Evolutionary conservation across 2,888 invertebrate species (phyloP), one percentile per base, ranked within the genome.

Genomic region (Tromatobia lineatoria): DNA sequence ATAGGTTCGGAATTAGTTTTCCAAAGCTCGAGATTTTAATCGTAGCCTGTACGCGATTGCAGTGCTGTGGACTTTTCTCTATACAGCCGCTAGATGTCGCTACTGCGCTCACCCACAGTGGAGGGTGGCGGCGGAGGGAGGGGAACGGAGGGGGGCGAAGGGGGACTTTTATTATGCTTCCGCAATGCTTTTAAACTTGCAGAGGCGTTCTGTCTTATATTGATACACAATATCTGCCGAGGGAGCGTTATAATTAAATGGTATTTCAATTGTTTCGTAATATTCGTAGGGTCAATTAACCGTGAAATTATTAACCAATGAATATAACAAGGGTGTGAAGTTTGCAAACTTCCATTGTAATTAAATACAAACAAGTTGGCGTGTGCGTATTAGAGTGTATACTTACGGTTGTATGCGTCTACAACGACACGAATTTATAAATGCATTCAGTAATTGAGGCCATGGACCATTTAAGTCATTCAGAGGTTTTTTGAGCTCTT

Each of bases 361-460:
- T 75, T 66, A 52, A 75, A 50, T 61, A 25, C 47, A 47, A 57
- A 66, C 13, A 42, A 59, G 54, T 70, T 34, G 13, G 23, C 18
- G 18, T 57, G 25, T 50, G 29, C 13, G 29, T 47, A 54, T 64
- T 45, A 45, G 2, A 38, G 77, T 38, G 18, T 45, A 25, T 59
- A 45, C 64, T 61, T 38, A 59, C 45, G 66, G 38, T 25, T 23
- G 34, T 23, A 45, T 54, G 25, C 11, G 38, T 38, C n/a, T 66
- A 42, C 69, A 45, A 34, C 69, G 64, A 81, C 50, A 50, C 74
- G 74, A 78, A 81, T 81, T 75, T 78, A 84, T 84, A 84, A 78
- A 81, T 84, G 84, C 84, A 84, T 84, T 84, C 75, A 75, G 78
- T 78, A 84, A 84, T 84, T 84, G 78, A 84, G 84, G 84, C 81